phyloP scores from a whole-genome alignment of 2,797 vertebrate genomes.

The Oreochromis grahami region DNA sequence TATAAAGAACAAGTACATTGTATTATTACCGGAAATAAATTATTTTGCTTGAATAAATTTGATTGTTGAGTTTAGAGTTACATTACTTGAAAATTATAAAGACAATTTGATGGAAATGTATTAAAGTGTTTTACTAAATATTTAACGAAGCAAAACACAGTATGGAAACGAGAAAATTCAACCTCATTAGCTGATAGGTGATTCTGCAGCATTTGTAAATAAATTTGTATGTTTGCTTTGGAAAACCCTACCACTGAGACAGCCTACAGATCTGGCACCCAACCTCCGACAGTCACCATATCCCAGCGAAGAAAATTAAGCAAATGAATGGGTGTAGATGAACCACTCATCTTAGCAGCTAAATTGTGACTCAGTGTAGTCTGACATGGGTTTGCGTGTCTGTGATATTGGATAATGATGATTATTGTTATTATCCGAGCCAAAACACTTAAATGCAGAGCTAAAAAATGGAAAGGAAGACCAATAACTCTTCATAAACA shows the following conservation, averaged over 20 bases:
- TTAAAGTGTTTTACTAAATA: neutral
- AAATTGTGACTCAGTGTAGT: neutral
- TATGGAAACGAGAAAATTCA: neutral
- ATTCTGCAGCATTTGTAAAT: neutral
- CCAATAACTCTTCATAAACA: neutral
- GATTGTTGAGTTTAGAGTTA: neutral
- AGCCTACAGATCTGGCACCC: neutral
- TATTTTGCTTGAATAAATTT: neutral
- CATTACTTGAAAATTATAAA: neutral
- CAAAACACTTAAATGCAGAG: neutral
- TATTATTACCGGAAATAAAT: neutral
- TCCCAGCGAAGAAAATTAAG: neutral
- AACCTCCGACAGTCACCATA: neutral
- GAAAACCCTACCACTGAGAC: neutral
- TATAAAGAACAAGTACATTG: neutral
- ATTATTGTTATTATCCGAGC: neutral
- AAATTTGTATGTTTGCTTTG: neutral
- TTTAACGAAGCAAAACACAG: neutral
- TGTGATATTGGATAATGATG: conserved; percentile 24
- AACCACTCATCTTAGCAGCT: neutral
- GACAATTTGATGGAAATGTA: neutral
- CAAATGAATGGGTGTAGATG: neutral
- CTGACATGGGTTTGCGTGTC: conserved; percentile 2
- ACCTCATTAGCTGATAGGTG: neutral
- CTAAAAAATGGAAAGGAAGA: neutral